These are phyloP conservation scores for Philopotamus ludificatus DNA, from an alignment of 1,140 invertebrate genomes.

Conservation along the genomic window DNA sequence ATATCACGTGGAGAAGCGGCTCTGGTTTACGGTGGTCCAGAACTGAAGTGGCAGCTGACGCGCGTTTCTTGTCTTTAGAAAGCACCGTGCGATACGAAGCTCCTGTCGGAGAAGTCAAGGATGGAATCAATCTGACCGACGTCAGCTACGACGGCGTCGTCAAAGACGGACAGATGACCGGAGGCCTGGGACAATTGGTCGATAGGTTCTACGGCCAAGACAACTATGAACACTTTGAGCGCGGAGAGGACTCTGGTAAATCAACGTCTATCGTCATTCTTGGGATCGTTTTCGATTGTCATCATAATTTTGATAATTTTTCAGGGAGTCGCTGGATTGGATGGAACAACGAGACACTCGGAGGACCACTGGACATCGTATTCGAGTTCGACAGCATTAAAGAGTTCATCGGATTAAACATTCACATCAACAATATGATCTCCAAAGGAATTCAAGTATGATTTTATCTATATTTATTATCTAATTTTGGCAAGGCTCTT, in stretches of 20 bases:
- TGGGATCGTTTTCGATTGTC: not conserved
- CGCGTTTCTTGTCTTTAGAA: constrained; percentile 57
- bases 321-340: constrained; percentile 84
- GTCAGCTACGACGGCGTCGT: constrained; percentile 83
- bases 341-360: constrained; percentile 71
- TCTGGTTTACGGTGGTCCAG: constrained; percentile 17
- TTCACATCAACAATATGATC: constrained; percentile 77
- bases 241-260: constrained; percentile 56
- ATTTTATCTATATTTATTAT: not conserved
- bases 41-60: constrained; percentile 7
- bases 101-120: constrained; percentile 73
- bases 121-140: constrained; percentile 79
- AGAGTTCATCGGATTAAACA: constrained; percentile 73
- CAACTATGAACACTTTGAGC: constrained; percentile 57
- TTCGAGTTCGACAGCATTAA: constrained; percentile 78
- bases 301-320: constrained; percentile 34
- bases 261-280: not conserved
- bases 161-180: constrained; percentile 61
- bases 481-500: not conserved
- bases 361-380: constrained; percentile 63
- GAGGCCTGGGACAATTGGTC: constrained; percentile 84
- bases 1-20: constrained; percentile 3
- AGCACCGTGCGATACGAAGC: constrained; percentile 76
- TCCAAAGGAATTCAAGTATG: constrained; percentile 69
- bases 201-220: constrained; percentile 64